Evolutionary conservation across 2,888 invertebrate genomes (phyloP).

Genomic region (Xestia xanthographa): DNA sequence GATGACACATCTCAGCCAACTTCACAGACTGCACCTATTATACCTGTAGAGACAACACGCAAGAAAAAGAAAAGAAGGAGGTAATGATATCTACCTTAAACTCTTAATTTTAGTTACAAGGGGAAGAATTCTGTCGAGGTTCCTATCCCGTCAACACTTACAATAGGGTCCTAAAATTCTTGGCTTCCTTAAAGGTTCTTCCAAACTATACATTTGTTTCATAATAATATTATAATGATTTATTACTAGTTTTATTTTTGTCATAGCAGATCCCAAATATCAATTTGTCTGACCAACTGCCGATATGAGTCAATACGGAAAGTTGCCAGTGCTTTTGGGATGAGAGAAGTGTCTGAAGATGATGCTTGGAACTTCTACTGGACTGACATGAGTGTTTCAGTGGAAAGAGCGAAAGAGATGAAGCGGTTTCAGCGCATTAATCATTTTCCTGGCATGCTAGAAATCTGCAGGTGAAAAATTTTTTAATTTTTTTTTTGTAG

Average conservation of each 20-base stretch:
- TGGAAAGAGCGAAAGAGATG: constrained; percentile 97
- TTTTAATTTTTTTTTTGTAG: background rate
- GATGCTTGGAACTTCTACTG: constrained; percentile 97
- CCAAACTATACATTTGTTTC: background rate
- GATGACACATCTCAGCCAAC: constrained; percentile 88
- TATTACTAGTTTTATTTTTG: background rate
- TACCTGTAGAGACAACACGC: constrained; percentile 79
- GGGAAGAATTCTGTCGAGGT: background rate
- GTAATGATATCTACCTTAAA: constrained; percentile 59
- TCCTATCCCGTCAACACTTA: background rate
- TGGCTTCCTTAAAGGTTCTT: background rate
- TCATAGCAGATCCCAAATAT: constrained; percentile 84
- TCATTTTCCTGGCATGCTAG: constrained; percentile 97
- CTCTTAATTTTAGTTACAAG: background rate
- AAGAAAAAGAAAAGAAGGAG: constrained; percentile 88
- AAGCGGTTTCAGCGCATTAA: constrained; percentile 97
- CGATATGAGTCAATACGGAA: constrained; percentile 94
- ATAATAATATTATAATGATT: background rate
- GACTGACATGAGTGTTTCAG: constrained; percentile 96
- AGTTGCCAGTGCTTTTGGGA: constrained; percentile 93
- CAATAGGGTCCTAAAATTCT: background rate
- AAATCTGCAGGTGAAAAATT: constrained; percentile 92
- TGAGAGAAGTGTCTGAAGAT: constrained; percentile 94
- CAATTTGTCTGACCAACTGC: constrained; percentile 93
- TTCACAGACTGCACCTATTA: constrained; percentile 82